Percentiles rank a stretch among this genome's conserved stretches.
phyloP scores from a whole-genome alignment of 2,888 invertebrate genomes.

The Amiota minor region DNA sequence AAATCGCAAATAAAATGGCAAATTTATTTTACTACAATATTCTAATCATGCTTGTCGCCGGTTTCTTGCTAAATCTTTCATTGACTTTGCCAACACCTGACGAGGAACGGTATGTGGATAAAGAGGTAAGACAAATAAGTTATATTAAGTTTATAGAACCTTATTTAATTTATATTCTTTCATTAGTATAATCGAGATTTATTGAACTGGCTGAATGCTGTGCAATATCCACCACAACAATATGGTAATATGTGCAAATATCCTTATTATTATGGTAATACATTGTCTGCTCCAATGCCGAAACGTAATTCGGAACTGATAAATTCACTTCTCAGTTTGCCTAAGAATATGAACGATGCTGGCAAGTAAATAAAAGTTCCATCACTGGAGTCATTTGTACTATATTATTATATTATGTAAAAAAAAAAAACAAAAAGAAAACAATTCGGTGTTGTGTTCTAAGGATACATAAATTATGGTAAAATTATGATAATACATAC shows the following conservation, averaged over 20 bases:
- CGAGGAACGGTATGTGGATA: constrained; percentile 70
- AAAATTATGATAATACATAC: too few relatives aligned
- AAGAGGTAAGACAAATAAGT: constrained; percentile 59
- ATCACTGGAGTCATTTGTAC: not conserved
- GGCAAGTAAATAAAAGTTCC: constrained; percentile 76
- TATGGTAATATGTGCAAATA: constrained; percentile 60
- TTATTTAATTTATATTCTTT: not conserved
- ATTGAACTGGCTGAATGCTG: constrained; percentile 64
- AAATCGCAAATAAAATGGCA: constrained; percentile 41
- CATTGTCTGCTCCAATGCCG: constrained; percentile 64
- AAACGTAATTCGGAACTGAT: constrained; percentile 83
- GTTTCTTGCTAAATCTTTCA: constrained; percentile 21
- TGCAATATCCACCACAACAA: constrained; percentile 61
- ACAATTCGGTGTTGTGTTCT: too few relatives aligned
- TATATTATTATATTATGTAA: too few relatives aligned
- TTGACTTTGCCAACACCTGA: constrained; percentile 63
- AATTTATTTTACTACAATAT: constrained; percentile 40
- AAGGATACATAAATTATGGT: too few relatives aligned
- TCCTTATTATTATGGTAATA: constrained; percentile 58
- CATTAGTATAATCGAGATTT: constrained; percentile 65
- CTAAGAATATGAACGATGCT: constrained; percentile 83
- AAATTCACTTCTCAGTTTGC: constrained; percentile 83
- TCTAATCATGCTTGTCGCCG: constrained; percentile 29
- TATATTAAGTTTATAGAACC: not conserved
- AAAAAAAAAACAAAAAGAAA: too few relatives aligned